Conservation (phyloP, 1,140 invertebrate genomes). For the Metopolophium dirhodum region DNA sequence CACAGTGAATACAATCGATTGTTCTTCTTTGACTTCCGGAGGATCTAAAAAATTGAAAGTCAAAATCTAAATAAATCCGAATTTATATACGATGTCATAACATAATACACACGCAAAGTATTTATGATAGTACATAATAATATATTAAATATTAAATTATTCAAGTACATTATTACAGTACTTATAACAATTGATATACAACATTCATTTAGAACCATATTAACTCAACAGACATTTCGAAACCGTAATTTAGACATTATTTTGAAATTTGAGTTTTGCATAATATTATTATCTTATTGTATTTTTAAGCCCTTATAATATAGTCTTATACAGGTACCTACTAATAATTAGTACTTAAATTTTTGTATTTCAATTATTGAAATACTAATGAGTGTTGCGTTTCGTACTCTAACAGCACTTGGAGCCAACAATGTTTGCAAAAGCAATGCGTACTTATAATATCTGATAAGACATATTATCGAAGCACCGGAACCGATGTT, state of each 20-base stretch:
- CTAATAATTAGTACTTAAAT: not conserved
- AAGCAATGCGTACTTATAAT: not conserved
- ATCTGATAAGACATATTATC: not conserved
- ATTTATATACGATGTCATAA: not conserved
- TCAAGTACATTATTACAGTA: not conserved
- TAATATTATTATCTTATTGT: not conserved
- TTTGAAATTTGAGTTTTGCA: not conserved
- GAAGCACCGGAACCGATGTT: not conserved
- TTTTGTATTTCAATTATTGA: not conserved
- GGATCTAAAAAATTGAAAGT: constrained; percentile 65
- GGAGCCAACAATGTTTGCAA: not conserved
- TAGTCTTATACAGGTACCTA: not conserved
- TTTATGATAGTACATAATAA: not conserved
- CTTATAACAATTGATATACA: no score
- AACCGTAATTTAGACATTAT: not conserved
- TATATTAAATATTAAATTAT: not conserved
- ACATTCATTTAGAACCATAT: no score
- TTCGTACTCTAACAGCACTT: not conserved
- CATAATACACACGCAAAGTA: not conserved
- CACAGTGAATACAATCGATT: constrained; percentile 76
- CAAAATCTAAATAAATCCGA: not conserved
- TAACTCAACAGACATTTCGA: not conserved
- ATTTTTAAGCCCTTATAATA: not conserved
- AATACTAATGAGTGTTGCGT: not conserved
- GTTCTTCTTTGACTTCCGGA: constrained; percentile 74